Evolutionary conservation across 1,140 invertebrate genomes (phyloP), one percentile per base, ranked within the genome.

Genomic region (Lasaia peninsularis): DNA sequence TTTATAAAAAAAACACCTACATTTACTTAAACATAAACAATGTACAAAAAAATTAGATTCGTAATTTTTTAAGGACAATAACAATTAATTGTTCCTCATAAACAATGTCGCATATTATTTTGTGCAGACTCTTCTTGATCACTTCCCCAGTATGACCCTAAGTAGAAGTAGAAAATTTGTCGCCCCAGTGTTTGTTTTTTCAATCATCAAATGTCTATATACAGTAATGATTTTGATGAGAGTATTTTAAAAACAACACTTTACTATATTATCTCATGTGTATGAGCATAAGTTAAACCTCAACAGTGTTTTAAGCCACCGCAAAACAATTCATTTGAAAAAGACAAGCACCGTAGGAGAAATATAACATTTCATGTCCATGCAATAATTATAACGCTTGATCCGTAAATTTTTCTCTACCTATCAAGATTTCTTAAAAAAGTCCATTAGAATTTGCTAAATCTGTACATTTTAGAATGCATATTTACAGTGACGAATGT

Each of bases 401-500:
- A 44, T 44, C 9, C 40, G 11, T 44, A 9, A 28, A 6, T 28
- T 28, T 28, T 28, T 28, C 24, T 4, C 24, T 28, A 28, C 24
- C 24, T 28, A 28, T 28, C 24, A 7, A 28, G 24, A 28, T 0
- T 28, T 28, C 24, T 28, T 24, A 24, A 2, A 28, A 28, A 28
- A 28, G 24, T 28, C 24, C 24, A 28, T 28, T 28, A 28, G 8
- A 55, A 55, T 55, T 55, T 14, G 59, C 57, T 53, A 62, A 62
- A 63, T 55, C 72, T 79, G 74, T 78, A 78, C 77, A 78, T 56
- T 63, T 62, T 57, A 66, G 51, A 74, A 67, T 61, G 64, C 65
- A 72, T 83, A 80, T 83, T 75, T 81, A 86, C 77, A 83, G 34
- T 49, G 67, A 64, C 31, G 67, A 67, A 71, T 60, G 70, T 44